phyloP scores from a whole-genome alignment of 2,113 vertebrate genomes.

The Peromyscus polionotus region DNA sequence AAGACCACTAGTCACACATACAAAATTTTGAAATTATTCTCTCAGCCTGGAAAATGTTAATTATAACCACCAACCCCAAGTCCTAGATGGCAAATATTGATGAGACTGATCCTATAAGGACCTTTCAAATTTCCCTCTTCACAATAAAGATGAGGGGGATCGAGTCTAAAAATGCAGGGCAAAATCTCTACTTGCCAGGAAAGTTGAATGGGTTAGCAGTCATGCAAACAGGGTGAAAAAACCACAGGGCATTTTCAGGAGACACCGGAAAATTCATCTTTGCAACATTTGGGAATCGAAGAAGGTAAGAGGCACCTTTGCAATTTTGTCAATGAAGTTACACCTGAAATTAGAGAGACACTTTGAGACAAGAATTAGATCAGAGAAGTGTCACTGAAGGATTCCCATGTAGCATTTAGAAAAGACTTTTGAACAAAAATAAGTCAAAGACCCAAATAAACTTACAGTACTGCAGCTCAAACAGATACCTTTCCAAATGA shows the following conservation, averaged over 20 bases:
- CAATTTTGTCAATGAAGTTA: slow-evolving; percentile 26
- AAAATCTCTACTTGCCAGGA: neutral
- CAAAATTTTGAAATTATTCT: slow-evolving; percentile 32
- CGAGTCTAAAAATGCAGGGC: neutral
- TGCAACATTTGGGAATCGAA: neutral
- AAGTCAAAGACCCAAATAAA: slow-evolving; percentile 1
- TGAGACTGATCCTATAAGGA: neutral
- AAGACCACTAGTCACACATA: neutral
- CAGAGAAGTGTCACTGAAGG: neutral
- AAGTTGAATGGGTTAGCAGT: neutral
- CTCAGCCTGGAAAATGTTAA: neutral
- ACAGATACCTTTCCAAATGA: neutral
- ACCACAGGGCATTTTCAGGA: neutral
- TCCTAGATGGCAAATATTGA: neutral
- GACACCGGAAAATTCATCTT: neutral
- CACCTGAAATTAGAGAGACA: neutral
- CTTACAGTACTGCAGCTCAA: neutral
- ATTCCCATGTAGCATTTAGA: neutral
- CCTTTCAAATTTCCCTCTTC: neutral
- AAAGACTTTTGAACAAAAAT: slow-evolving; percentile 23
- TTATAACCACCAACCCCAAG: neutral
- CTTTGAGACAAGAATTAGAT: slow-evolving; percentile 30
- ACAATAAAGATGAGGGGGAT: neutral
- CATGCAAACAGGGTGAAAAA: neutral
- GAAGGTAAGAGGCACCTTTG: neutral